A percentile compares a stretch with the other conserved stretches of the same genome.
These are phyloP conservation scores for Aphodius granarius DNA, from an alignment of 2,888 invertebrate species.

Conservation along the genomic window DNA sequence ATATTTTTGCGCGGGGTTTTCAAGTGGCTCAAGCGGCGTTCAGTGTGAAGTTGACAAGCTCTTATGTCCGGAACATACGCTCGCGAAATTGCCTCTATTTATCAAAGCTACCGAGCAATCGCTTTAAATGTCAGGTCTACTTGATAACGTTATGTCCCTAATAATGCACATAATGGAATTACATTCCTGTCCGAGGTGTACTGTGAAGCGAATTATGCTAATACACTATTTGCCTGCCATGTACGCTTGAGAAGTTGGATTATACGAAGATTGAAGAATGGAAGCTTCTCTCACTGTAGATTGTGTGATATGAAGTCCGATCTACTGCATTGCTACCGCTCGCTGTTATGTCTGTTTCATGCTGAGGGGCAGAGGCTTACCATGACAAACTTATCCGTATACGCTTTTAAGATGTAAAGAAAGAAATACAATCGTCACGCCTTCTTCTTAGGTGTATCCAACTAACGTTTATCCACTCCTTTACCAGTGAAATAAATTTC, in stretches of 20 bases:
- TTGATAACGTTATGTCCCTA: conserved; percentile 1
- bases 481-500: too few species aligned
- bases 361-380: neutral
- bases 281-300: neutral
- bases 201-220: conserved; percentile 3
- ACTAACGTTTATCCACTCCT: too few species aligned
- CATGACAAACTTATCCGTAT: neutral
- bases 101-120: conserved; percentile 5
- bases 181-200: neutral
- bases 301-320: neutral
- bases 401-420: neutral
- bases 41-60: conserved; percentile 13
- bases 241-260: neutral
- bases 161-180: conserved; percentile 8
- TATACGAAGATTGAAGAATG: neutral
- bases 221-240: neutral
- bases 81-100: conserved; percentile 9
- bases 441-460: neutral
- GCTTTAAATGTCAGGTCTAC: conserved; percentile 11
- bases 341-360: neutral
- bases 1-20: neutral
- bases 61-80: conserved; percentile 5
- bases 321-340: neutral
- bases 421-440: neutral
- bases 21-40: conserved; percentile 1